These are phyloP conservation scores for Condylura cristata DNA, from an alignment of 2,113 vertebrate genomes.

Conservation along the genomic window DNA sequence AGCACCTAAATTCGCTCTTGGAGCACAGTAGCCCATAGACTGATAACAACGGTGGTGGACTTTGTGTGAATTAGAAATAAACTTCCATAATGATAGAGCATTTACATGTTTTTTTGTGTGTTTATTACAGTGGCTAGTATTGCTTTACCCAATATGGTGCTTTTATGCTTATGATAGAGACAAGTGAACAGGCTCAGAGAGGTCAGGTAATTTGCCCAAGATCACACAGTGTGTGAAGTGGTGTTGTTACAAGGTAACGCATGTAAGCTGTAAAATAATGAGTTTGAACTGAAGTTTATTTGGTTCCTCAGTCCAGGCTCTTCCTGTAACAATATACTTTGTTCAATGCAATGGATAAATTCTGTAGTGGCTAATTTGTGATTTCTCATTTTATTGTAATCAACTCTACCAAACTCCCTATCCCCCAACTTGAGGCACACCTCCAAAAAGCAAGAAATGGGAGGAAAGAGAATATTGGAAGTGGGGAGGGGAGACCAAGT, in stretches of 20 bases:
- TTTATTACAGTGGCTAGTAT: background rate
- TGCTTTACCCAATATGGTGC: background rate
- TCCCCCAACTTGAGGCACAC: background rate
- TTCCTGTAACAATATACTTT: background rate
- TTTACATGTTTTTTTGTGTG: background rate
- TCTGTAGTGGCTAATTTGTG: background rate
- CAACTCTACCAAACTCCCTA: background rate
- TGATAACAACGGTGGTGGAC: background rate
- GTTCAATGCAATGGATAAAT: background rate
- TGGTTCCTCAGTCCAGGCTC: background rate
- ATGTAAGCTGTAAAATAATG: background rate
- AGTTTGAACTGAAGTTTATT: background rate
- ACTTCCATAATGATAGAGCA: background rate
- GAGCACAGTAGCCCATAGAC: background rate
- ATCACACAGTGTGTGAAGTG: background rate
- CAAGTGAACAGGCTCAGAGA: background rate
- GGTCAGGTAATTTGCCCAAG: slow-evolving; percentile 4
- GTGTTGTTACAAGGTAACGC: too few species aligned
- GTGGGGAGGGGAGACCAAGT: background rate
- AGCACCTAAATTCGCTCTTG: background rate
- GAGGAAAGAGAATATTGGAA: background rate
- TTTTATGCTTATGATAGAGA: slow-evolving; percentile 4
- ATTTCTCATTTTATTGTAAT: background rate
- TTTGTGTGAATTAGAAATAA: background rate
- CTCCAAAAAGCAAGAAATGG: background rate